phyloP scores from a whole-genome alignment of 1,140 invertebrate species.

The Tetragonula clypearis region DNA sequence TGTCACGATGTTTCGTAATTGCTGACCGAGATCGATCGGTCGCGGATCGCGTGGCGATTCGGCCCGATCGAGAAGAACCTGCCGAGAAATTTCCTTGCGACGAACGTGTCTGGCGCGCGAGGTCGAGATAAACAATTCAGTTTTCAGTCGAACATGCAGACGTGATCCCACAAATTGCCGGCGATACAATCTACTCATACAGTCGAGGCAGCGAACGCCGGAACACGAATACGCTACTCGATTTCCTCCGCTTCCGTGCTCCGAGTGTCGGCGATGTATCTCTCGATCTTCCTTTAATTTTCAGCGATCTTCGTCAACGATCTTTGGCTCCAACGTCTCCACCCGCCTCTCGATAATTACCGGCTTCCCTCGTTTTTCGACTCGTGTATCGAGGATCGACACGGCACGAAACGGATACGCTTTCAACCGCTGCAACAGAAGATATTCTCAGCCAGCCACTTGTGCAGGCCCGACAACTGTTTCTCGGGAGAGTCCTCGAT shows the following conservation, averaged over 20 bases:
- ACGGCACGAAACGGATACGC: constrained; percentile 6
- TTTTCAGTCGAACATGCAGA: neutral
- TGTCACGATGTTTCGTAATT: neutral
- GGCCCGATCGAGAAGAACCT: neutral
- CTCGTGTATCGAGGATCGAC: neutral
- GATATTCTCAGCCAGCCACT: constrained; percentile 75
- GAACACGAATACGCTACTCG: neutral
- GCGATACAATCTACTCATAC: neutral
- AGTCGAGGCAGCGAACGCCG: neutral
- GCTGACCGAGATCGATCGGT: neutral
- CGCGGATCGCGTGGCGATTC: neutral
- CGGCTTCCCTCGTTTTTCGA: neutral
- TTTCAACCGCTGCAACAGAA: constrained; percentile 74
- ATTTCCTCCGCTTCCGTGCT: neutral
- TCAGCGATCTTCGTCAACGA: constrained; percentile 21
- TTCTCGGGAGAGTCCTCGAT: constrained; percentile 64
- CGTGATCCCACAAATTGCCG: neutral
- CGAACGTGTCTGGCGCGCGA: neutral
- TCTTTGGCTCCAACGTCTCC: constrained; percentile 42
- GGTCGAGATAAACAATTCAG: constrained; percentile 11
- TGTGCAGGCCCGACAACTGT: constrained; percentile 59
- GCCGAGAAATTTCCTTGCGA: neutral
- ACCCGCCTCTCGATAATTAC: neutral
- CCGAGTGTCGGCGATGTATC: neutral
- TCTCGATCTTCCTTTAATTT: neutral